A percentile compares a stretch with the other conserved stretches of the same genome.
Conservation (phyloP, 2,888 invertebrate species). For the Amblyteles armatorius region DNA sequence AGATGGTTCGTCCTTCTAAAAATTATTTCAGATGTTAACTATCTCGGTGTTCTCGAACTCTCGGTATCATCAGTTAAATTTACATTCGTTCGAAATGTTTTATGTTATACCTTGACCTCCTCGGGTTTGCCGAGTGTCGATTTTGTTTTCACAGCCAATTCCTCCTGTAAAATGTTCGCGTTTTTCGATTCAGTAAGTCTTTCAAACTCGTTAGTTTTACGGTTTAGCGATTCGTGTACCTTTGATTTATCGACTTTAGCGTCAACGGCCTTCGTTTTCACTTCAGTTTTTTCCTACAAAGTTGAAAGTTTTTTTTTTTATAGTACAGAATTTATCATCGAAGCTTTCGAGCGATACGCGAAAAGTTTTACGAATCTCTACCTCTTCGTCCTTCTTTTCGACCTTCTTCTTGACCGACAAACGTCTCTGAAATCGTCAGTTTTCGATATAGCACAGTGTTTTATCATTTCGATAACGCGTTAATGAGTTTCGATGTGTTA, state of each 20-base stretch:
- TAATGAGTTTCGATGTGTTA: neutral
- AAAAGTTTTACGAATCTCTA: conserved; percentile 36
- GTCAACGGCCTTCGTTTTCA: conserved; percentile 59
- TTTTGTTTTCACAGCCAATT: conserved; percentile 68
- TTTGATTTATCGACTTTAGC: conserved; percentile 72
- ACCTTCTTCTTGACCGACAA: conserved; percentile 68
- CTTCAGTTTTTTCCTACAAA: conserved; percentile 70
- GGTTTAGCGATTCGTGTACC: conserved; percentile 70
- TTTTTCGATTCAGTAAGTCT: conserved; percentile 11
- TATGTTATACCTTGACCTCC: conserved; percentile 1
- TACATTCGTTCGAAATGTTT: neutral
- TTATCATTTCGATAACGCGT: neutral
- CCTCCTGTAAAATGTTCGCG: conserved; percentile 61
- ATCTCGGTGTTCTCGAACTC: neutral
- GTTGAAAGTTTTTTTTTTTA: conserved; percentile 2
- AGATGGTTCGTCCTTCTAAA: conserved; percentile 70
- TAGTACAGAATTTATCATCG: neutral
- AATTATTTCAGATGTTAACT: conserved; percentile 37
- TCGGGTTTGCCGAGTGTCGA: conserved; percentile 63
- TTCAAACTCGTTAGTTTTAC: neutral
- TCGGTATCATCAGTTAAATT: neutral
- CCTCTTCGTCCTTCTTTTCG: conserved; percentile 60
- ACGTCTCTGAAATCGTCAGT: conserved; percentile 67
- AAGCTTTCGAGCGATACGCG: neutral
- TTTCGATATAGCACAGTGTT: neutral